phyloP scores from a whole-genome alignment of 2,888 invertebrate species.

The Leptopterna dolabrata region DNA sequence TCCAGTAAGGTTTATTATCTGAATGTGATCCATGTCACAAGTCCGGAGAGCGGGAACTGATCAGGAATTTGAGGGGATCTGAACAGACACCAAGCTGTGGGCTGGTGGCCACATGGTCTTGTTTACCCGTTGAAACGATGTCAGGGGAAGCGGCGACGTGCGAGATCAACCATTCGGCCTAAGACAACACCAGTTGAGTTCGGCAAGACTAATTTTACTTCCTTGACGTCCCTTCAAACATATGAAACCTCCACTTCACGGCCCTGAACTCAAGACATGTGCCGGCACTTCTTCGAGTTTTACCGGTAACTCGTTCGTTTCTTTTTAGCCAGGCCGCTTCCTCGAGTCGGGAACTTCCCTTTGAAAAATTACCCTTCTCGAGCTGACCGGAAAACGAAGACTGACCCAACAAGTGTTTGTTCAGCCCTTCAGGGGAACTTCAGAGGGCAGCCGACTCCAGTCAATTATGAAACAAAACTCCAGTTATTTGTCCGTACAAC shows the following conservation, averaged over 20 bases:
- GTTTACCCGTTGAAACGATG: neutral
- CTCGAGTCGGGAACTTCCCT: neutral
- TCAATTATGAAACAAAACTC: no score
- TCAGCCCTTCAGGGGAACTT: neutral
- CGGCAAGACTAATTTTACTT: conserved; percentile 8
- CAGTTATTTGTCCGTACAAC: no score
- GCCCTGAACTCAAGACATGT: neutral
- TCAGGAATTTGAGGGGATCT: neutral
- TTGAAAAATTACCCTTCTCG: neutral
- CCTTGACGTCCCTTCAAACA: neutral
- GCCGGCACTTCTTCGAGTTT: neutral
- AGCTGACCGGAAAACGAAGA: neutral
- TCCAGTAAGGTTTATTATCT: no score
- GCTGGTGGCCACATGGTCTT: neutral
- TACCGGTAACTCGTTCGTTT: neutral
- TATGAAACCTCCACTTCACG: neutral
- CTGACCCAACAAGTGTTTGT: neutral
- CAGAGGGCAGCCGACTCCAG: no score
- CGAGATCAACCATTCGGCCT: neutral
- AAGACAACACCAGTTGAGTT: neutral
- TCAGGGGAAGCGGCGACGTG: neutral
- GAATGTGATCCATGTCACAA: neutral
- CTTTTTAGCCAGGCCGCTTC: neutral
- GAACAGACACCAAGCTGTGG: neutral
- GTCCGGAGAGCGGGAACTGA: neutral